Evolutionary conservation across 2,113 vertebrate species (phyloP).

Genomic region (Cardinalis cardinalis): DNA sequence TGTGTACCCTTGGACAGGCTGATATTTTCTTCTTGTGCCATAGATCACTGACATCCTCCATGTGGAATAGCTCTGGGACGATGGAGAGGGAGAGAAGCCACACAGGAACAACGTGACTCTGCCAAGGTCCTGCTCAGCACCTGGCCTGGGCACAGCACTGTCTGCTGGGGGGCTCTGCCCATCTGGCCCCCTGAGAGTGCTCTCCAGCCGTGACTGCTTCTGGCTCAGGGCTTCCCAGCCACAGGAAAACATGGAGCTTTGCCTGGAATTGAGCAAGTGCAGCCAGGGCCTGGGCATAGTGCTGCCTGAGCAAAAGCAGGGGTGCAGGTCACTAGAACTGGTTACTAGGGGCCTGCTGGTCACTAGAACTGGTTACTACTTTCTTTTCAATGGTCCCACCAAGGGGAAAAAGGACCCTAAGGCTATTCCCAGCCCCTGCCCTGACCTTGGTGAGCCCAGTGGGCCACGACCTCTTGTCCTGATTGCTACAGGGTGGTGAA

Average conservation of each 20-base stretch:
- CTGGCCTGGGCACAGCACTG: background rate
- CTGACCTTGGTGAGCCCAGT: background rate
- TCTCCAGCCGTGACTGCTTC: background rate
- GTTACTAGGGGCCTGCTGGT: background rate
- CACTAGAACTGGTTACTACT: background rate
- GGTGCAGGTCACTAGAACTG: background rate
- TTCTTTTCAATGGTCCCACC: background rate
- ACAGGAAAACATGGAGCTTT: background rate
- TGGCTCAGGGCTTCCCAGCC: background rate
- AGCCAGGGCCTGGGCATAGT: background rate
- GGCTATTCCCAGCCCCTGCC: background rate
- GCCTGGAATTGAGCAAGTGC: background rate
- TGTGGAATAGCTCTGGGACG: background rate
- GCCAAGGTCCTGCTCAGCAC: background rate
- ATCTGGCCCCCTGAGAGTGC: background rate
- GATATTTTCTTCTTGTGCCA: background rate
- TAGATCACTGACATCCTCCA: background rate
- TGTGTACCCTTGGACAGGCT: background rate
- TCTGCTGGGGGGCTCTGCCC: background rate
- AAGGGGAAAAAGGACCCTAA: background rate
- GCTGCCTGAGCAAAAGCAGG: background rate
- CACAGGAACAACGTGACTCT: rapidly evolving
- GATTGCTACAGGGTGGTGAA: background rate
- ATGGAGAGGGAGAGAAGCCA: background rate
- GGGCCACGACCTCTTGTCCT: background rate